Base-by-base conservation (phyloP, 2,888 invertebrate genomes). In the Drosophila limbata region DNA sequence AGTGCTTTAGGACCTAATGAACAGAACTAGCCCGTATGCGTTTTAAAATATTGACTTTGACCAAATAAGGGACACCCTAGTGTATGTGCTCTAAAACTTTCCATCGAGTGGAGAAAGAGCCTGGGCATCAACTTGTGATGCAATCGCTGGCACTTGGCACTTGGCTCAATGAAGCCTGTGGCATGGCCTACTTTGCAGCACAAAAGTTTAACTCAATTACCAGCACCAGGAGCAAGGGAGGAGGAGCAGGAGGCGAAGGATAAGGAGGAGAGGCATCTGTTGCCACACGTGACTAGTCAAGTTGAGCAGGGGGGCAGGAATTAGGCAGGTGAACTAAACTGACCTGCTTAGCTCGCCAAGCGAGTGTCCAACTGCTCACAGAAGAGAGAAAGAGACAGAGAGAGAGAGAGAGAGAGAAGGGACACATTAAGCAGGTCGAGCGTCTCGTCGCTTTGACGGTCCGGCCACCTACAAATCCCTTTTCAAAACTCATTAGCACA, bases 181-280 rank as follows among this genome's bases (percentile, higher is more conserved):
- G 73, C 73, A 73, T 83, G 83, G 81, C 86, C 83, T 77, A 83
- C 62, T 65, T 79, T 62, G 53, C 17, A 17, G 63, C 77, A 82
- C 76, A 87, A 88, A 84, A 88, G 76, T 88, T 87, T 88, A 84
- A 84, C 89, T 84, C 84, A 87, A 84, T 88, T 84, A 88, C 88
- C 65, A 64, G 25, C 52, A 47, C 50, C 45, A 44, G 56, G 21
- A 33, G 45, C 5, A 15, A 28, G 13, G 25, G 11, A 8, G n/a
- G 35, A 13, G 1, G 10, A 6, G 17, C 9, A 35, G 45, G 13
- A 15, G 9, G 44, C 47, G 48, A 40, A 50, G 35, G 28, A 28
- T 28, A 13, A 6, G 33, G 6, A 15, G 42, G n/a, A 25, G 39
- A 15, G 62, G 42, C 52, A 62, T 28, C 28, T 28, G 60, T 45